These are phyloP conservation scores for Herpailurus yagouaroundi DNA, from an alignment of 2,113 vertebrate species.

Conservation along the genomic window DNA sequence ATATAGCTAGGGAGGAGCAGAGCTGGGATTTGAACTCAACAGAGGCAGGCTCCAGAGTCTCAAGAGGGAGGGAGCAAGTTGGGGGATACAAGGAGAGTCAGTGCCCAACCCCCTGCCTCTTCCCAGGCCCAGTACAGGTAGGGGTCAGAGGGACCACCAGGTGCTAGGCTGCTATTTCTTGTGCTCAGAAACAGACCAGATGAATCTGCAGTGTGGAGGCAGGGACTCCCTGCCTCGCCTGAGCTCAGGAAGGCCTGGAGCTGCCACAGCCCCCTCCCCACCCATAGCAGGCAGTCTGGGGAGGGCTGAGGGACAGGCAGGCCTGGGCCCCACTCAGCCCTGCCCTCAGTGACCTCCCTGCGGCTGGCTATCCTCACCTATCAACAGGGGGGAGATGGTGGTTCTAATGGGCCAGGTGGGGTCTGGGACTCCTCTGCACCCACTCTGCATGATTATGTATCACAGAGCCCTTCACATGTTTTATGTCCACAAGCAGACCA, in stretches of 20 bases:
- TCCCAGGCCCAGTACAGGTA: neutral
- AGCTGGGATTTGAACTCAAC: neutral
- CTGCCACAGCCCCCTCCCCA: neutral
- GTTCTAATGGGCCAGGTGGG: neutral
- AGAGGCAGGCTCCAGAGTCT: neutral
- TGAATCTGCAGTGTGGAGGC: neutral
- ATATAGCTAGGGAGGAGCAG: neutral
- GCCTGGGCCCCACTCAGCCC: neutral
- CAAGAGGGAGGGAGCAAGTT: neutral
- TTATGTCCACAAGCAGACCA: fast-evolving
- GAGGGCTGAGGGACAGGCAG: neutral
- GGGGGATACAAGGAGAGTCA: neutral
- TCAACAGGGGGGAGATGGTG: neutral
- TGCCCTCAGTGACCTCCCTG: neutral
- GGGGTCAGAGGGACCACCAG: neutral
- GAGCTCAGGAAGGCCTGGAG: neutral
- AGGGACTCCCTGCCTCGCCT: fast-evolving
- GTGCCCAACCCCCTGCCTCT: neutral
- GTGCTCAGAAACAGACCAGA: neutral
- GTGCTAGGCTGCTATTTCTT: neutral
- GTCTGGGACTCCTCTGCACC: neutral
- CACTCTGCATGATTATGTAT: fast-evolving
- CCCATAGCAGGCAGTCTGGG: too few species aligned
- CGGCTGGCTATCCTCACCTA: neutral
- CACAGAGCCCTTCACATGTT: fast-evolving